These are phyloP conservation scores for Physeter macrocephalus DNA, from an alignment of 2,113 vertebrate species.

Conservation along the genomic window DNA sequence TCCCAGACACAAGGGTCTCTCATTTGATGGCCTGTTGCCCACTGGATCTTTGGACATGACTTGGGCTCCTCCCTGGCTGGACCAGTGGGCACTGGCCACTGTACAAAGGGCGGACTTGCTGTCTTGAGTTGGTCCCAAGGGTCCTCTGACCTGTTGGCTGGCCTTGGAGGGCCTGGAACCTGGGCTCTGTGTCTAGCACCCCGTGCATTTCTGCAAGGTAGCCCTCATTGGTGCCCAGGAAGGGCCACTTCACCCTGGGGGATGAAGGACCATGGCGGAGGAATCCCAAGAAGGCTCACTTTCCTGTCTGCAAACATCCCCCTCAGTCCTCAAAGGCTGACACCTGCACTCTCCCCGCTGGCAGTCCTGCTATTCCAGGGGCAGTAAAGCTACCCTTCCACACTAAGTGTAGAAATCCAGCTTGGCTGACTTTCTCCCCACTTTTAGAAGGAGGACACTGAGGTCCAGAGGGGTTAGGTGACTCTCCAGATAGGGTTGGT, in stretches of 20 bases:
- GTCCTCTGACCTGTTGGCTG: not conserved
- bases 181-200: not conserved
- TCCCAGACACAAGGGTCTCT: not conserved
- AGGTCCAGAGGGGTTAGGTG: not conserved
- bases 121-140: not conserved
- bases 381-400: not conserved
- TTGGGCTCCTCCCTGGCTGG: not conserved
- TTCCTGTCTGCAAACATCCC: not conserved
- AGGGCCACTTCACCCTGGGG: not conserved
- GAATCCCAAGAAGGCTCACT: not conserved
- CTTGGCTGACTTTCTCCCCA: not conserved
- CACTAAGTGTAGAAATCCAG: not conserved
- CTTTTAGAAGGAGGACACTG: not conserved
- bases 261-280: not conserved
- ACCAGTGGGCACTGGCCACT: not conserved
- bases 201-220: not conserved
- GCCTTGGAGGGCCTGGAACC: not conserved
- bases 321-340: not conserved
- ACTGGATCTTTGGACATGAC: not conserved
- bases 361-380: not conserved
- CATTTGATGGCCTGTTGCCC: not conserved
- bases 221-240: not conserved
- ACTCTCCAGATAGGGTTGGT: not conserved
- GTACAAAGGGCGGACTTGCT: not conserved
- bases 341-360: not conserved